These are phyloP conservation scores for Microchirus variegatus DNA, from an alignment of 2,797 vertebrate species.

Conservation along the genomic window DNA sequence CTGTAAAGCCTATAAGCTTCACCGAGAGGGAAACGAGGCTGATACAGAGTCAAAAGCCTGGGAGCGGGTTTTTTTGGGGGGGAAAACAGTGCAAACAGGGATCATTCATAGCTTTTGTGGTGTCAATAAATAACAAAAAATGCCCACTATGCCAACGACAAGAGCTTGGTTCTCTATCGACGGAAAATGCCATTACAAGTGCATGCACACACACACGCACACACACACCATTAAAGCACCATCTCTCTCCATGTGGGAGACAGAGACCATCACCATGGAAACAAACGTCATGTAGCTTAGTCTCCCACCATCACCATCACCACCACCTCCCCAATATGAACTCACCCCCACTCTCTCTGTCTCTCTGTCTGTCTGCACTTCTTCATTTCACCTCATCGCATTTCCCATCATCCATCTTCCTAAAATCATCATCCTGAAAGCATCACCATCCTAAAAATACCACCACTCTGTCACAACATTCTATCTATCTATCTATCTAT, in stretches of 20 bases:
- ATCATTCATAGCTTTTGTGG: slow-evolving; percentile 37
- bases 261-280: slow-evolving; percentile 80
- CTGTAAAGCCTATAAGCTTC: slow-evolving; percentile 26
- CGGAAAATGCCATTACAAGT: slow-evolving; percentile 53
- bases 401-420: slow-evolving; percentile 55
- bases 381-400: slow-evolving; percentile 38
- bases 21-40: slow-evolving; percentile 9
- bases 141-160: slow-evolving; percentile 41
- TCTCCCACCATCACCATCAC: slow-evolving; percentile 66
- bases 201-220: slow-evolving; percentile 17
- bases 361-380: slow-evolving; percentile 32
- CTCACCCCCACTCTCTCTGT: slow-evolving; percentile 52
- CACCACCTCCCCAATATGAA: slow-evolving; percentile 66
- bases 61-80: slow-evolving; percentile 6
- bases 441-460: slow-evolving; percentile 44
- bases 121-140: slow-evolving; percentile 56
- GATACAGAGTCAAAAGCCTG: slow-evolving; percentile 9
- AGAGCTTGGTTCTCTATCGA: slow-evolving; percentile 57
- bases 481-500: slow-evolving; percentile 5
- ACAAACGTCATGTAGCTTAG: slow-evolving; percentile 78
- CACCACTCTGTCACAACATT: background rate
- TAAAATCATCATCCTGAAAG: too few relatives aligned
- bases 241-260: slow-evolving; percentile 76
- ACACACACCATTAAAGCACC: slow-evolving; percentile 56
- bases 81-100: slow-evolving; percentile 23